A percentile compares a stretch with the other conserved stretches of the same genome.
These are phyloP conservation scores for Anhinga anhinga DNA, from an alignment of 2,113 vertebrate species.

Conservation along the genomic window DNA sequence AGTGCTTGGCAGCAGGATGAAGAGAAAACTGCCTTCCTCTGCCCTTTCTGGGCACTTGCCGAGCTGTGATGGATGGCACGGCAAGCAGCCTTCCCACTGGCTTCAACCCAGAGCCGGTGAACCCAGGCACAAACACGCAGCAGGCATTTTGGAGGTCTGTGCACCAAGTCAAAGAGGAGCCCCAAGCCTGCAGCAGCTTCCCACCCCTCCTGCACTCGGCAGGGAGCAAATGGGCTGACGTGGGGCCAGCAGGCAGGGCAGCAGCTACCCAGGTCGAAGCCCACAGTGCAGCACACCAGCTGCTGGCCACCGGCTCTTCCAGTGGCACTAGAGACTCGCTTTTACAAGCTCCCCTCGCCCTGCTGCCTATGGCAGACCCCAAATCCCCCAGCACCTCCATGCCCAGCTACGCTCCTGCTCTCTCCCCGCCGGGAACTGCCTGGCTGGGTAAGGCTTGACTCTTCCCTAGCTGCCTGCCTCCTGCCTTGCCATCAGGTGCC, in stretches of 20 bases:
- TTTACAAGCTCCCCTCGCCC: fast-evolving
- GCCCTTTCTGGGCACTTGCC: background rate
- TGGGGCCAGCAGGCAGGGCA: fast-evolving
- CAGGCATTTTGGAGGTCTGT: background rate
- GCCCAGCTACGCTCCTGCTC: background rate
- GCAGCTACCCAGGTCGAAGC: background rate
- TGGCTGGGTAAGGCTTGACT: too few species aligned
- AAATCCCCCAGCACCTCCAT: fast-evolving
- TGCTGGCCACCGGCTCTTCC: background rate
- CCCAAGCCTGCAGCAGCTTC: background rate
- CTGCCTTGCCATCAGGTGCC: background rate
- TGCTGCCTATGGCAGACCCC: background rate
- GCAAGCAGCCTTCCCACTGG: too few species aligned
- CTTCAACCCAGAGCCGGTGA: background rate
- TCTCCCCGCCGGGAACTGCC: fast-evolving
- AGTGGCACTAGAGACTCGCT: background rate
- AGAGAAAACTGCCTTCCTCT: background rate
- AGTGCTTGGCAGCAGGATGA: background rate
- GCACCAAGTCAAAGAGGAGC: background rate
- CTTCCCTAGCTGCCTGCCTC: background rate
- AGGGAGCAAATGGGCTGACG: background rate
- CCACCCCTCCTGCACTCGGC: background rate
- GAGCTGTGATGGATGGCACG: fast-evolving
- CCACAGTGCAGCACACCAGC: background rate
- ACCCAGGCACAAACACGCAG: background rate